Evolutionary conservation across 2,113 vertebrate genomes (phyloP), one percentile per base, ranked within the genome.

Genomic region (Cyphotilapia sp.): DNA sequence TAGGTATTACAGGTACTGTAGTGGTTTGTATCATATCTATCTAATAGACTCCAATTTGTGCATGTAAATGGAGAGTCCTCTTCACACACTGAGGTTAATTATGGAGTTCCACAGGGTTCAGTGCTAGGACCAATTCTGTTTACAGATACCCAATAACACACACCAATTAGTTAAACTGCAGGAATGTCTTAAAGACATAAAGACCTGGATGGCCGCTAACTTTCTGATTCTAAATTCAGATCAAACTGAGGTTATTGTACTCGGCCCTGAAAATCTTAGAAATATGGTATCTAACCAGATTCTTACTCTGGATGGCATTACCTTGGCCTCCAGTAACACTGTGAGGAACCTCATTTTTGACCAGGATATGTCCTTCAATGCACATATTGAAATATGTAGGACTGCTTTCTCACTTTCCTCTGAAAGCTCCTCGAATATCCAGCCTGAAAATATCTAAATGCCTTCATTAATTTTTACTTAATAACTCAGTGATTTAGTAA

Each of bases 391-490:
- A 66, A 35, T 66, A 66, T 12, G 61, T 66, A 66, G 1, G 17
- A 66, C 61, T 66, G 10, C 61, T 66, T 66, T 66, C 61, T 63
- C 59, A 63, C 17, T 63, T 63, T 35, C 59, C 59, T 12, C 10
- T 35, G 31, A 35, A 66, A 66, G 61, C 61, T 66, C 61, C 31
- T 66, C 4, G 17, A 35, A 35, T 35, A 66, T 35, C 61, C 3
- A 63, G 59, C 59, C 59, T 63, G 59, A 63, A 63, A 63, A 63
- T n/a, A n/a, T 7, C 31, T n/a, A 35, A 66, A 66, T n/a, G 61
- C 17, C 31, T n/a, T 66, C 6, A n/a, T 35, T 35, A 66, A n/a
- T 66, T 66, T 66, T 3, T 35, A 63, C 17, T 8, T n/a, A 66
- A 66, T 35, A 3, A 35, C 31, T 66, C 61, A 35, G 31, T 66